Evolutionary conservation across 1,140 invertebrate genomes (phyloP).

Genomic region (Eufriesea mexicana): DNA sequence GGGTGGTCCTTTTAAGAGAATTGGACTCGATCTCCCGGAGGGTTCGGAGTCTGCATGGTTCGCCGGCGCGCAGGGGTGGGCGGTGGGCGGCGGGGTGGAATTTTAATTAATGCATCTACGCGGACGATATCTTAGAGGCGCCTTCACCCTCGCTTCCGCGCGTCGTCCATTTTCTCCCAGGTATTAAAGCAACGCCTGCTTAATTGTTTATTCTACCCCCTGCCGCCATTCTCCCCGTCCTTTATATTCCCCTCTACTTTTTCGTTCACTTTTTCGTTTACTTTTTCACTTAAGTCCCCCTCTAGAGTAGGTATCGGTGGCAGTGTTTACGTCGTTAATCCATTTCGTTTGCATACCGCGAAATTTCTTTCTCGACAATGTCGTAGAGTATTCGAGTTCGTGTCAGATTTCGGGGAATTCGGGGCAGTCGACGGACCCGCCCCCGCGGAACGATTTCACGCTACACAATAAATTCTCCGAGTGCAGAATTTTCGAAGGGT

Average conservation of each 20-base stretch:
- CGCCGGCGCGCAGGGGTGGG: neutral
- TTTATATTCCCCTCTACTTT: neutral
- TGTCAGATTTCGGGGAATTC: too few relatives aligned
- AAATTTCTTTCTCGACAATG: neutral
- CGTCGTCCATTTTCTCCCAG: neutral
- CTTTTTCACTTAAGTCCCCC: neutral
- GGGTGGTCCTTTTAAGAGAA: conserved; percentile 26
- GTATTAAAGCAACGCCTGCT: neutral
- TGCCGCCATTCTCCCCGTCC: neutral
- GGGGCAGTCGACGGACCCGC: too few relatives aligned
- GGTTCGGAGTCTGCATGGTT: conserved; percentile 11
- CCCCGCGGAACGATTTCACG: too few relatives aligned
- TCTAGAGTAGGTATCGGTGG: neutral
- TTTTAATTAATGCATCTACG: conserved; percentile 47
- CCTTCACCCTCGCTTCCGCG: neutral
- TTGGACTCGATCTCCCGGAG: conserved; percentile 6
- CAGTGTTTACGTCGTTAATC: neutral
- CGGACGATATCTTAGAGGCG: conserved; percentile 37
- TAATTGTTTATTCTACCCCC: conserved; percentile 33
- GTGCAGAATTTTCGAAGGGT: neutral
- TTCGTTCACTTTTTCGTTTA: neutral
- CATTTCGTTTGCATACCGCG: neutral
- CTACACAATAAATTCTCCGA: neutral
- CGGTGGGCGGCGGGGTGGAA: conserved; percentile 12
- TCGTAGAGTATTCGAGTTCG: too few relatives aligned